phyloP scores from a whole-genome alignment of 2,888 invertebrate genomes.

The Eretmocerus hayati region DNA sequence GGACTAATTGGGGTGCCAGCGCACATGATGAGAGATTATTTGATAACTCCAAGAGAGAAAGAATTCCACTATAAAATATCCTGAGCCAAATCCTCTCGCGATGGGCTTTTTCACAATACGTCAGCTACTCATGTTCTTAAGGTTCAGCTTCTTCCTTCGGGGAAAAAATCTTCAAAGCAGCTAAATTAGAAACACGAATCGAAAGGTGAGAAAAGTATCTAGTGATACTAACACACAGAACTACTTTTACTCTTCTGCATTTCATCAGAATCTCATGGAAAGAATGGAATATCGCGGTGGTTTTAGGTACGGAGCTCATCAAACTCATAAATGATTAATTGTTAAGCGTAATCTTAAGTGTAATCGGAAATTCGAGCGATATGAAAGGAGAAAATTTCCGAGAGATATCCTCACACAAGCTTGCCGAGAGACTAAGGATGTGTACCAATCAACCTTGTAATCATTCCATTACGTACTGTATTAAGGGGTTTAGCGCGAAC shows the following conservation, averaged over 20 bases:
- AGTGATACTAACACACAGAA: too few species aligned
- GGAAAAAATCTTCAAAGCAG: too few species aligned
- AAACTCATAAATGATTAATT: constrained; percentile 1
- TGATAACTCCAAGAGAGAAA: too few species aligned
- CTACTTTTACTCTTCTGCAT: not conserved
- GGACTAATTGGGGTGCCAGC: too few species aligned
- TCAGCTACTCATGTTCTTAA: too few species aligned
- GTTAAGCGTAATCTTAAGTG: constrained; percentile 8
- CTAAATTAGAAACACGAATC: too few species aligned
- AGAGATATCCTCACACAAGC: constrained; percentile 29
- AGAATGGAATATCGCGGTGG: not conserved
- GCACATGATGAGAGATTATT: too few species aligned
- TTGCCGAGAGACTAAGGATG: constrained; percentile 37
- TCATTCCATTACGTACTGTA: constrained; percentile 44
- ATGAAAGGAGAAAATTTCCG: constrained; percentile 16
- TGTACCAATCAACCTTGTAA: constrained; percentile 43
- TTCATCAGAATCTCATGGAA: not conserved
- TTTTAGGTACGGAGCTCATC: not conserved
- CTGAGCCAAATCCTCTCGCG: too few species aligned
- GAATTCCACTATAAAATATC: too few species aligned
- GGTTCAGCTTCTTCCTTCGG: too few species aligned
- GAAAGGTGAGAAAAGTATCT: too few species aligned
- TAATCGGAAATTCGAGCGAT: not conserved
- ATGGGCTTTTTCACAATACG: too few species aligned
- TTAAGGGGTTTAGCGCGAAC: constrained; percentile 31